Evolutionary conservation across 2,888 invertebrate genomes (phyloP), one percentile per base, ranked within the genome.

Genomic region (Protonemura montana): DNA sequence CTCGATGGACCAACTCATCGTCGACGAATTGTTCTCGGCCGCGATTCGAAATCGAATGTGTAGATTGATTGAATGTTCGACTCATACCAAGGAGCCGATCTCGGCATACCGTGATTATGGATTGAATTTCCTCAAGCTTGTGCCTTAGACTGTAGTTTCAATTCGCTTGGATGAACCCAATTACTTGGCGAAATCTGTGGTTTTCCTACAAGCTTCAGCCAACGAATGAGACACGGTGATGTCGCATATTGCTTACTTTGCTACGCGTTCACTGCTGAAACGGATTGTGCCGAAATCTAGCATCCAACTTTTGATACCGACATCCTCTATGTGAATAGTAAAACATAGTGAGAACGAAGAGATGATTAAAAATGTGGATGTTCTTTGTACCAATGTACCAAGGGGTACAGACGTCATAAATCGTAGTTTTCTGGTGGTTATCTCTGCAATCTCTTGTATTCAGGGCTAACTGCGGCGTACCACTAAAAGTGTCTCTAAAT

Each of bases 131-230:
- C 59, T 59, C 13, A 10, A 59, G 7, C 59, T 59, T 59, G 59
- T 59, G 59, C 59, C 59, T 59, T 59, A 59, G 59, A 59, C 59
- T 59, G 13, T 59, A 59, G 59, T 59, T 59, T 59, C 59, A 59
- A 10, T 59, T 21, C 59, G 59, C 78, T 78, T 13, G 28, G 78
- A 25, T 78, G 28, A 78, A 78, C 78, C 78, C 78, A 78, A 78
- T 78, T 78, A 78, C 78, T 78, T 78, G 78, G n/a, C 78, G 78
- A 78, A 78, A 78, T 78, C 78, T 78, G 78, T 78, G 78, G 78
- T 27, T 78, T 78, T 27, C 1, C 78, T 78, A 26, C 26, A 7
- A 78, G 78, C 3, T 78, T 28, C 78, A 3, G 78, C n/a, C 78
- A 7, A 27, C 78, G 28, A 26, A 13, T 26, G 13, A 25, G 78